phyloP scores from a whole-genome alignment of 2,113 vertebrate genomes.

The Nematolebias whitei region DNA sequence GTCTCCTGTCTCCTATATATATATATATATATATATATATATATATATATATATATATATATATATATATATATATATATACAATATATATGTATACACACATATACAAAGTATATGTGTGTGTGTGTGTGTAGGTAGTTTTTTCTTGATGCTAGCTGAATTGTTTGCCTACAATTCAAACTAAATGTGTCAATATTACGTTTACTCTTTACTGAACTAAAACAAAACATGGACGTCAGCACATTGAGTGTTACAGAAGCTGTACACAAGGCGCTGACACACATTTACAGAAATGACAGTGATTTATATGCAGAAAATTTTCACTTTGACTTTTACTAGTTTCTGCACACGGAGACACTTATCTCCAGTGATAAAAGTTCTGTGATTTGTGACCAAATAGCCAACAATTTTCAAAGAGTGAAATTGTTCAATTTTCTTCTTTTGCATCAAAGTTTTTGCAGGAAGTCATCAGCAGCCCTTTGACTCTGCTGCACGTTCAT shows the following conservation, averaged over 20 bases:
- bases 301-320: not conserved
- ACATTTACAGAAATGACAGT: not conserved
- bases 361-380: conserved; percentile 46
- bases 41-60: too few species aligned
- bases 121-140: too few species aligned
- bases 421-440: conserved; percentile 58
- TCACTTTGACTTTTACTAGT: not conserved
- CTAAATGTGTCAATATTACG: not conserved
- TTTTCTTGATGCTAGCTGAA: not conserved
- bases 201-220: not conserved
- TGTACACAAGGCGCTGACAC: not conserved
- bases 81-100: too few species aligned
- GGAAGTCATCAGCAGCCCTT: conserved; percentile 15
- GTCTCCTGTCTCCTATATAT: too few species aligned
- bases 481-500: conserved; percentile 1
- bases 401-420: conserved; percentile 27
- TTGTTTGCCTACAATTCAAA: not conserved
- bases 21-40: too few species aligned
- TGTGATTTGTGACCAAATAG: conserved; percentile 49
- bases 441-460: conserved; percentile 27
- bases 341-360: conserved; percentile 15
- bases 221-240: not conserved
- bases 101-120: too few species aligned
- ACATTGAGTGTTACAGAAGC: too few species aligned
- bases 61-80: too few species aligned